Conservation (phyloP, 1,140 invertebrate species). For the Probaryconus sp. region DNA sequence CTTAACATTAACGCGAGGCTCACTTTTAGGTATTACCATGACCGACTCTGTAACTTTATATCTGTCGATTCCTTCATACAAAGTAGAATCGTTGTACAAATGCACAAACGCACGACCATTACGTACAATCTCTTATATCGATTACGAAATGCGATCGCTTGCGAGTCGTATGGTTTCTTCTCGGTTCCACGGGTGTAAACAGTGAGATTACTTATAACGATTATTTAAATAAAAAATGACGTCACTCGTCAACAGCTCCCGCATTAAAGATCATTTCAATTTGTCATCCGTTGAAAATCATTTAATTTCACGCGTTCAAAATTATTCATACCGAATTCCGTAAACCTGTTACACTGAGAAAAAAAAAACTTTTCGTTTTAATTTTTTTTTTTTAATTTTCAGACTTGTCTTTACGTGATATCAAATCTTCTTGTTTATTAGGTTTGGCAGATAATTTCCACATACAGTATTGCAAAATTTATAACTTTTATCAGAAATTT, state of each 20-base stretch:
- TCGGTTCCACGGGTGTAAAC: slow-evolving; percentile 61
- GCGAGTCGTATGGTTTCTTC: slow-evolving; percentile 67
- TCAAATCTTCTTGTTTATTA: too few species aligned
- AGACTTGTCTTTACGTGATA: too few species aligned
- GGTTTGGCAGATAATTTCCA: too few species aligned
- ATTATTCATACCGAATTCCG: too few species aligned
- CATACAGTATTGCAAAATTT: too few species aligned
- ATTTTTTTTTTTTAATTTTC: too few species aligned
- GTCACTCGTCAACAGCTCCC: neutral
- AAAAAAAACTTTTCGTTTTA: too few species aligned
- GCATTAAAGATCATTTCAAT: too few species aligned
- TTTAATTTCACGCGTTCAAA: too few species aligned
- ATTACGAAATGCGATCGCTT: slow-evolving; percentile 69
- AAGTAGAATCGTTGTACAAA: slow-evolving; percentile 61
- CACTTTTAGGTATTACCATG: slow-evolving; percentile 59
- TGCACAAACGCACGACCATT: slow-evolving; percentile 68
- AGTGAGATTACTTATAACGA: slow-evolving; percentile 54
- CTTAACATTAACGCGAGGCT: slow-evolving; percentile 48
- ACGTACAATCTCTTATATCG: slow-evolving; percentile 67
- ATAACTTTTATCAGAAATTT: too few species aligned
- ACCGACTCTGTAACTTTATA: slow-evolving; percentile 59
- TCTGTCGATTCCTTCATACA: slow-evolving; percentile 54
- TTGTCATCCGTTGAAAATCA: too few species aligned
- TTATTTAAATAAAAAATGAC: slow-evolving; percentile 30
- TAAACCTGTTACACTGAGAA: too few species aligned